Percentiles rank a stretch among this genome's conserved stretches.
These are phyloP conservation scores for Neodon shergylaensis DNA, from an alignment of 2,113 vertebrate genomes.

Conservation along the genomic window DNA sequence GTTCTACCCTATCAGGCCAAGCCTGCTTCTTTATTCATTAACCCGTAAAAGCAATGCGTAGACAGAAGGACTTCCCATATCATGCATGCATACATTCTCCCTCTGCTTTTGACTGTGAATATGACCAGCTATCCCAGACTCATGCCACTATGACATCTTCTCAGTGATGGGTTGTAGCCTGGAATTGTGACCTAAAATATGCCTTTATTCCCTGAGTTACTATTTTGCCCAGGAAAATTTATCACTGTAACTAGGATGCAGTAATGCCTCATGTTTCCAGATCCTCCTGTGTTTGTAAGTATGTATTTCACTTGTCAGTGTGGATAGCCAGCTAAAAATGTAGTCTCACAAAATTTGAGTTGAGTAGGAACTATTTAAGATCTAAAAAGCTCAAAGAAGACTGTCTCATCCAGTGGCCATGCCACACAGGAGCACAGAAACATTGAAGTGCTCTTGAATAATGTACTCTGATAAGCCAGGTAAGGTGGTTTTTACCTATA, in stretches of 20 bases:
- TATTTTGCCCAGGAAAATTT: background rate
- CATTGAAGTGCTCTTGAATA: background rate
- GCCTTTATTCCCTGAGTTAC: background rate
- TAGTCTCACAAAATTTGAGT: conserved; percentile 31
- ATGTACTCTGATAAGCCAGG: background rate
- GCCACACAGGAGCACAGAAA: background rate
- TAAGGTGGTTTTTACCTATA: background rate
- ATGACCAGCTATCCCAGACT: background rate
- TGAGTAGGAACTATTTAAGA: conserved; percentile 6
- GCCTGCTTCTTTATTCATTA: too few relatives aligned
- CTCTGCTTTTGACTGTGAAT: background rate
- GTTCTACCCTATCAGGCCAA: too few relatives aligned
- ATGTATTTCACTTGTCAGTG: conserved; percentile 7
- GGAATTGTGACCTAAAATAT: background rate
- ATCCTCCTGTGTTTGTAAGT: background rate
- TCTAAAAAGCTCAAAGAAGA: background rate
- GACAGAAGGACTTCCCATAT: too few relatives aligned
- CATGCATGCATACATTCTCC: background rate
- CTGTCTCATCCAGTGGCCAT: background rate
- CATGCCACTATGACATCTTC: background rate
- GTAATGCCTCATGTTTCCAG: conserved; percentile 17
- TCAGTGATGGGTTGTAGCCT: background rate
- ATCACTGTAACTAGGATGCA: background rate
- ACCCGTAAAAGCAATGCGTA: too few relatives aligned
- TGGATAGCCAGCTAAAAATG: background rate